These are phyloP conservation scores for Papilio helenus DNA, from an alignment of 1,140 invertebrate genomes.

Conservation along the genomic window DNA sequence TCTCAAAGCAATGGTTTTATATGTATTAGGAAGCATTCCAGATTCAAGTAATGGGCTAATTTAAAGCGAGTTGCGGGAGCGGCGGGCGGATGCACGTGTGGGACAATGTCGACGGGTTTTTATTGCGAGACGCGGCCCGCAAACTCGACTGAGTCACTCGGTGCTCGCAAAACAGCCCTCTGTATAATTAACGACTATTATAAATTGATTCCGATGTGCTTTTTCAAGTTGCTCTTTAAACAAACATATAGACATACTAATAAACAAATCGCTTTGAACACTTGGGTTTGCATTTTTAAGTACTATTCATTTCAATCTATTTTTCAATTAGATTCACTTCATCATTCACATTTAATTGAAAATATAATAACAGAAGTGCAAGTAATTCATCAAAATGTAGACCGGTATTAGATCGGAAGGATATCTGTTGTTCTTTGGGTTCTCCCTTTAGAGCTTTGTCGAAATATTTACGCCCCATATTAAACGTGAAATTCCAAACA, in stretches of 20 bases:
- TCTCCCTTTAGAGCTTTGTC: slow-evolving; percentile 78
- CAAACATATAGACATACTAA: background rate
- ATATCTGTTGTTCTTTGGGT: slow-evolving; percentile 70
- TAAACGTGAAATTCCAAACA: slow-evolving; percentile 80
- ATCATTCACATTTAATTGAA: background rate
- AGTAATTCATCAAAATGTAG: slow-evolving; percentile 22
- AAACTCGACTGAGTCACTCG: slow-evolving; percentile 12
- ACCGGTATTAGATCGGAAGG: slow-evolving; percentile 48
- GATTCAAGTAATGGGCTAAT: slow-evolving; percentile 46
- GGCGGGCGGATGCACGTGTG: slow-evolving; percentile 79
- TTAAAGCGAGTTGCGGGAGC: slow-evolving; percentile 74
- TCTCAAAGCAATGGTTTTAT: slow-evolving; percentile 21
- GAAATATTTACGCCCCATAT: slow-evolving; percentile 81
- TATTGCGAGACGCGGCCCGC: slow-evolving; percentile 51
- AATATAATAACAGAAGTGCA: slow-evolving; percentile 20
- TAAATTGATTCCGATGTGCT: background rate
- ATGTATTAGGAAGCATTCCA: slow-evolving; percentile 30
- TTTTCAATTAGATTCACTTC: background rate
- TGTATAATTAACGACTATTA: slow-evolving; percentile 27
- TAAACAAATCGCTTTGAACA: background rate
- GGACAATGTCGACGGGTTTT: slow-evolving; percentile 63
- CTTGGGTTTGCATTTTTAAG: background rate
- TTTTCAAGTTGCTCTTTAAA: background rate
- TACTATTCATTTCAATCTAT: no score
- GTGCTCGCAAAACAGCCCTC: slow-evolving; percentile 23